These are phyloP conservation scores for Megamerina dolium DNA, from an alignment of 2,888 invertebrate genomes.

Conservation along the genomic window DNA sequence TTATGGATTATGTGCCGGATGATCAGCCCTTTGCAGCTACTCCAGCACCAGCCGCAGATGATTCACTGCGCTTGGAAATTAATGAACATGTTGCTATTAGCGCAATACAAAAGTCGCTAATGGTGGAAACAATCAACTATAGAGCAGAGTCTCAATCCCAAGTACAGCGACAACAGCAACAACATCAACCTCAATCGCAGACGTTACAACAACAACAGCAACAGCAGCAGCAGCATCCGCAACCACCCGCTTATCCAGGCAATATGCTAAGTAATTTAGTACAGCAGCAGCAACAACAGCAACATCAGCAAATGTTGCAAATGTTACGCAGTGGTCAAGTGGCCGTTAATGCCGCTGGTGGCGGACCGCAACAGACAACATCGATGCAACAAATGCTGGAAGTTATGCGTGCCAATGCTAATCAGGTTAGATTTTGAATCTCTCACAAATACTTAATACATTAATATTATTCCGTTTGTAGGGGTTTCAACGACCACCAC, in stretches of 20 bases:
- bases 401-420: slow-evolving; percentile 30
- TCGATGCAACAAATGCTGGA: slow-evolving; percentile 30
- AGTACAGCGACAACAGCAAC: slow-evolving; percentile 31
- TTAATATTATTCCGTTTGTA: slow-evolving; percentile 8
- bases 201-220: slow-evolving; percentile 32
- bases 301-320: slow-evolving; percentile 28
- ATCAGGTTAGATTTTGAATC: slow-evolving; percentile 31
- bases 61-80: slow-evolving; percentile 34
- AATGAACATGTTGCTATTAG: slow-evolving; percentile 79
- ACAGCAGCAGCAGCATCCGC: slow-evolving; percentile 25
- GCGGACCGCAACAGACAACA: slow-evolving; percentile 11
- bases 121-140: slow-evolving; percentile 65
- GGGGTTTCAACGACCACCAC: slow-evolving; percentile 48
- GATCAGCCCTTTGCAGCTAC: slow-evolving; percentile 36
- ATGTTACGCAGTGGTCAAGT: slow-evolving; percentile 23
- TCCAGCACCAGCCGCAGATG: slow-evolving; percentile 32
- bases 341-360: too few relatives aligned
- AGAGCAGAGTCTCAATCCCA: slow-evolving; percentile 28
- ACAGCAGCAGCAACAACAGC: slow-evolving; percentile 36
- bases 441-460: too few relatives aligned
- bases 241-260: slow-evolving; percentile 41
- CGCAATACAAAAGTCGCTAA: slow-evolving; percentile 83
- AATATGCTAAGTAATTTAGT: slow-evolving; percentile 25
- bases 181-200: slow-evolving; percentile 22
- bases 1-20: slow-evolving; percentile 74